phyloP scores from a whole-genome alignment of 2,797 vertebrate genomes.

The Parambassis ranga region DNA sequence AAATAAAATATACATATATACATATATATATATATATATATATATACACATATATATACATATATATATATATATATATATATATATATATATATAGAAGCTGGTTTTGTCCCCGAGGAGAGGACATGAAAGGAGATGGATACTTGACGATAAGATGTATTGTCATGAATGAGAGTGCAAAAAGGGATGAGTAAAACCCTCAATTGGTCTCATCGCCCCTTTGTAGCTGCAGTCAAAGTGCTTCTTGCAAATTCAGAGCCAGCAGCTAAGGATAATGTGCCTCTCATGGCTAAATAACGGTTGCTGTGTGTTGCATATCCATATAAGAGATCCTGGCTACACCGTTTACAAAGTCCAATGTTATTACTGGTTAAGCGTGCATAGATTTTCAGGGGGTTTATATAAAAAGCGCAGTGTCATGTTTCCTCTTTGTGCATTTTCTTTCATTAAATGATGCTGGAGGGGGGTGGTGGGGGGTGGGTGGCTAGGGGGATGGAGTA shows the following conservation, averaged over 20 bases:
- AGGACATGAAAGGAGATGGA: slow-evolving; percentile 57
- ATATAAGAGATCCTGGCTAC: slow-evolving; percentile 46
- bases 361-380: slow-evolving; percentile 52
- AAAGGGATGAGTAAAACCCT: slow-evolving; percentile 31
- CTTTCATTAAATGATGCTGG: slow-evolving; percentile 46
- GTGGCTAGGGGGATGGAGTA: slow-evolving; percentile 23
- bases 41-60: too few species aligned
- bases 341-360: slow-evolving; percentile 50
- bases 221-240: slow-evolving; percentile 50
- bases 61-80: too few species aligned
- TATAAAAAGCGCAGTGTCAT: slow-evolving; percentile 45
- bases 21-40: too few species aligned
- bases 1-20: too few species aligned
- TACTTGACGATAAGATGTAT: slow-evolving; percentile 49
- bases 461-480: too few species aligned
- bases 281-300: slow-evolving; percentile 62
- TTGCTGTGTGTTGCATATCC: slow-evolving; percentile 36
- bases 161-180: slow-evolving; percentile 51
- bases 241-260: slow-evolving; percentile 45
- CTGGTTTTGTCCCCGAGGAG: slow-evolving; percentile 39
- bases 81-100: too few species aligned
- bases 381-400: slow-evolving; percentile 36
- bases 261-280: slow-evolving; percentile 45
- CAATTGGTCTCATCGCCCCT: slow-evolving; percentile 27
- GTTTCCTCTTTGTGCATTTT: slow-evolving; percentile 45